Evolutionary conservation across 2,113 vertebrate species (phyloP).

Genomic region (Salvelinus namaycush): DNA sequence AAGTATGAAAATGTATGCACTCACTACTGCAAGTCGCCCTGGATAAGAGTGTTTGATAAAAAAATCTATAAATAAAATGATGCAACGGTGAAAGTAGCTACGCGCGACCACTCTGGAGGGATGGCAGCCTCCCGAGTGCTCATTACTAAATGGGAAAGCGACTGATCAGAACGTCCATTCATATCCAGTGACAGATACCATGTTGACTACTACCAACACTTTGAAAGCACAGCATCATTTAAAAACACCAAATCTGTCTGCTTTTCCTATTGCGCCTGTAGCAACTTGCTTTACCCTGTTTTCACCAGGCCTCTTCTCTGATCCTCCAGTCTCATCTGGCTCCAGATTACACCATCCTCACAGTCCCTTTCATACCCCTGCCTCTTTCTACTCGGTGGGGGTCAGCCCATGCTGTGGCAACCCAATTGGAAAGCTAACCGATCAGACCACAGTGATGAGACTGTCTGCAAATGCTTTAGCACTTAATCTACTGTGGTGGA

Average conservation of each 20-base stretch:
- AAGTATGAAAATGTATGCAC: no score
- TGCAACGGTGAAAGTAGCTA: no score
- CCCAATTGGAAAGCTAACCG: constrained; percentile 23
- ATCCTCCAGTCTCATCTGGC: not conserved
- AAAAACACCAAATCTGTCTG: not conserved
- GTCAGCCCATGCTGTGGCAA: not conserved
- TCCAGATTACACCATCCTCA: not conserved
- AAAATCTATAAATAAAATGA: no score
- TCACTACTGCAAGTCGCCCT: no score
- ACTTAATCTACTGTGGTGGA: not conserved
- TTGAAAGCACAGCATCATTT: not conserved
- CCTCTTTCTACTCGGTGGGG: not conserved
- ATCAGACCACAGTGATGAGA: not conserved
- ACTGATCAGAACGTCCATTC: not conserved
- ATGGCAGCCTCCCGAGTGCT: no score
- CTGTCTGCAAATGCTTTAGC: not conserved
- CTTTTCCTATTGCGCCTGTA: not conserved
- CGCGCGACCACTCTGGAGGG: no score
- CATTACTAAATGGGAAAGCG: not conserved
- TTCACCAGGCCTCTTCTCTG: constrained; percentile 17
- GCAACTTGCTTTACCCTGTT: constrained; percentile 28
- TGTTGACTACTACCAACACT: not conserved
- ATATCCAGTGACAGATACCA: not conserved
- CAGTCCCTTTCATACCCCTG: not conserved
- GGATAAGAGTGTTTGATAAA: no score